Evolutionary conservation across 2,113 vertebrate genomes (phyloP).

Genomic region (Reinhardtius hippoglossoides): DNA sequence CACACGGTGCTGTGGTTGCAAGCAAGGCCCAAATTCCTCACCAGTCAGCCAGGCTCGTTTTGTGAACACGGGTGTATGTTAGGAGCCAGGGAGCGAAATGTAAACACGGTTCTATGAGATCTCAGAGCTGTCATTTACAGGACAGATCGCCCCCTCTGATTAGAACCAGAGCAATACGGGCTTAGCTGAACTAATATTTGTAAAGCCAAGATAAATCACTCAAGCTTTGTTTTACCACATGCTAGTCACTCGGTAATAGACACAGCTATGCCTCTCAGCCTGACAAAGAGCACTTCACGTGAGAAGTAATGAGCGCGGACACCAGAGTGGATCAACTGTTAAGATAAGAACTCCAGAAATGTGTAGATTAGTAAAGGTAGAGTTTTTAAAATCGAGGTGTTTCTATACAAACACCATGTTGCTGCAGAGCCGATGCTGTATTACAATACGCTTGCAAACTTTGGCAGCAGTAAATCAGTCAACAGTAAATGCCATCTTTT

Average conservation of each 20-base stretch:
- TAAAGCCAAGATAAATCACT: constrained; percentile 74
- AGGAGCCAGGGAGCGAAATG: constrained; percentile 58
- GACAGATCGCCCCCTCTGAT: constrained; percentile 69
- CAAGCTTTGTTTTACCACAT: constrained; percentile 69
- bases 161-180: constrained; percentile 62
- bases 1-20: constrained; percentile 52
- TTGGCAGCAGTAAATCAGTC: constrained; percentile 83
- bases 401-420: constrained; percentile 1
- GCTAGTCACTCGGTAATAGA: constrained; percentile 54
- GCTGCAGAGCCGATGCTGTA: constrained; percentile 63
- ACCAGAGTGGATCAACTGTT: constrained; percentile 18
- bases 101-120: constrained; percentile 73
- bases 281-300: constrained; percentile 12
- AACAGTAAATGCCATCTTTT: constrained; percentile 83
- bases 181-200: constrained; percentile 83
- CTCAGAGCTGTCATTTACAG: constrained; percentile 70
- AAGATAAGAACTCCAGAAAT: neutral
- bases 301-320: constrained; percentile 29
- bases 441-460: constrained; percentile 77
- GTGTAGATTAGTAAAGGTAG: no score
- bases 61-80: constrained; percentile 61
- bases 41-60: constrained; percentile 65
- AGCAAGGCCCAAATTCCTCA: constrained; percentile 76
- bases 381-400: neutral
- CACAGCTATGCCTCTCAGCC: constrained; percentile 17